Conservation (phyloP, 1,140 invertebrate species). For the Pomacea maculata region DNA sequence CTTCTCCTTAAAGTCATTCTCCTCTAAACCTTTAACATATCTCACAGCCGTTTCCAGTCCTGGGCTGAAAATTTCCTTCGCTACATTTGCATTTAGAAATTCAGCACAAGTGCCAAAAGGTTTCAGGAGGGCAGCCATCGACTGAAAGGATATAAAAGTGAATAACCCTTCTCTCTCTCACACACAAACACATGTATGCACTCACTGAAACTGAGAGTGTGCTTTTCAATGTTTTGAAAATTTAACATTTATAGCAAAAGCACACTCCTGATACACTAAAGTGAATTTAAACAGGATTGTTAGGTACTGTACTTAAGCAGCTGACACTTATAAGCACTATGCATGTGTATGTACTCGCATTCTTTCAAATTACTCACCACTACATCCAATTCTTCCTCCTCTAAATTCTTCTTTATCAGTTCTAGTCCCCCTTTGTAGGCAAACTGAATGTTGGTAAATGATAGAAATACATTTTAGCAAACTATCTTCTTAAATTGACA, state of each 20-base stretch:
- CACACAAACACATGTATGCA: background rate
- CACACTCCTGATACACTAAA: background rate
- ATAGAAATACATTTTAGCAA: no score
- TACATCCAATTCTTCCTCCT: slow-evolving; percentile 60
- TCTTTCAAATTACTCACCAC: slow-evolving; percentile 49
- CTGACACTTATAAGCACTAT: background rate
- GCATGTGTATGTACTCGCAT: background rate
- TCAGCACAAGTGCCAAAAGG: slow-evolving; percentile 66
- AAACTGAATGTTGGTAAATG: slow-evolving; percentile 59
- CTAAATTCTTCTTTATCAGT: slow-evolving; percentile 59
- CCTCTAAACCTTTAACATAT: slow-evolving; percentile 63
- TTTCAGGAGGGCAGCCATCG: slow-evolving; percentile 64
- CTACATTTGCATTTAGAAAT: slow-evolving; percentile 61
- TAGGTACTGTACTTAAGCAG: no score
- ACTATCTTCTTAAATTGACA: no score
- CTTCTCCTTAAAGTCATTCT: slow-evolving; percentile 68
- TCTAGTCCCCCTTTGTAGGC: slow-evolving; percentile 67
- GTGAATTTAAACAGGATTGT: background rate
- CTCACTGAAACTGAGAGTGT: background rate
- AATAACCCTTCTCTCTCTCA: background rate
- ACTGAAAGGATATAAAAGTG: slow-evolving; percentile 39
- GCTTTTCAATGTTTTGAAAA: no score
- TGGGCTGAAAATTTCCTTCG: slow-evolving; percentile 57
- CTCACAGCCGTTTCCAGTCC: slow-evolving; percentile 64
- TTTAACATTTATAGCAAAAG: no score